These are phyloP conservation scores for Caloenas nicobarica DNA, from an alignment of 2,113 vertebrate species.

Conservation along the genomic window DNA sequence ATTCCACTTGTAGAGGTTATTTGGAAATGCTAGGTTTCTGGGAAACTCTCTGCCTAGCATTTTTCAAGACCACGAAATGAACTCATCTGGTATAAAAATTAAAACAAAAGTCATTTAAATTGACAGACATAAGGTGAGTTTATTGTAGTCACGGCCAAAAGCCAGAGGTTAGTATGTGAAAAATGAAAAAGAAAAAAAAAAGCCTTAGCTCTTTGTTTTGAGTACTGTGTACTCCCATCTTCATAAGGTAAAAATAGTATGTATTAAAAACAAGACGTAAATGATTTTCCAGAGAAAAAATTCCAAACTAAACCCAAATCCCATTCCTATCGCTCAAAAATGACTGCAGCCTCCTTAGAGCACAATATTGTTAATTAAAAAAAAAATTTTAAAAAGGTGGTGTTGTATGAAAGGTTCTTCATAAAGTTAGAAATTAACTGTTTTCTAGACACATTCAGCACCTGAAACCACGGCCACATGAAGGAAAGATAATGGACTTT, in stretches of 20 bases:
- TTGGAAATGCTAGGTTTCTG: slow-evolving; percentile 7
- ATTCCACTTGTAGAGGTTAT: slow-evolving; percentile 13
- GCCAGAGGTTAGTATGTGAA: not conserved
- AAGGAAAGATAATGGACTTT: not conserved
- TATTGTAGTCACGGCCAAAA: not conserved
- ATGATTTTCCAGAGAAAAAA: not conserved
- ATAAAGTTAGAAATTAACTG: not conserved
- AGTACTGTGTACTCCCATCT: not conserved
- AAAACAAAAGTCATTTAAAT: slow-evolving; percentile 14
- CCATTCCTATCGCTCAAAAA: not conserved
- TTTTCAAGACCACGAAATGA: not conserved
- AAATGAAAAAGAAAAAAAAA: not conserved
- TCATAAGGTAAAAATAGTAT: not conserved
- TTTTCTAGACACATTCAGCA: not conserved
- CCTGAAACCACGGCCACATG: not conserved
- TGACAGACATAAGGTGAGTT: not conserved
- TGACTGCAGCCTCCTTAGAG: not conserved
- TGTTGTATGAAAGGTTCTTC: not conserved
- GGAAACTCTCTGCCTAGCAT: slow-evolving; percentile 12
- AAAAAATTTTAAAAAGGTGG: rapidly evolving
- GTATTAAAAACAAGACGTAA: not conserved
- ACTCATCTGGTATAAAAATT: slow-evolving; percentile 7
- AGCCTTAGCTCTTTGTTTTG: not conserved
- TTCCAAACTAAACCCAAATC: not conserved
- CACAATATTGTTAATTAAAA: not conserved